phyloP scores from a whole-genome alignment of 2,888 invertebrate genomes.

The Platynereis dumerilii region DNA sequence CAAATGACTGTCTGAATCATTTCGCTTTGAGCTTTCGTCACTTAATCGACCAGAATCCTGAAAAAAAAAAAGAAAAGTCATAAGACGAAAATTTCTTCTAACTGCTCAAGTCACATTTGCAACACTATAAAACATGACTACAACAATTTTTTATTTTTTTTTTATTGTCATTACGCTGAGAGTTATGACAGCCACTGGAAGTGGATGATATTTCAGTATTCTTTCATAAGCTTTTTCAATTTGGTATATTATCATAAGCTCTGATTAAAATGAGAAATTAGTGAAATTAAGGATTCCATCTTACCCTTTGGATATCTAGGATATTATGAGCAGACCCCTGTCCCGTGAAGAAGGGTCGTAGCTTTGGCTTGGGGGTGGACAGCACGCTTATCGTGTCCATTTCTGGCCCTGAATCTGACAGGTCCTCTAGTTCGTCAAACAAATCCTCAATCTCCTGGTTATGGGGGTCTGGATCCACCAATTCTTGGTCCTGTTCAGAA shows the following conservation, averaged over 20 bases:
- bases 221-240: too few relatives aligned
- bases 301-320: conserved; percentile 37
- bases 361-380: conserved; percentile 94
- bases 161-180: too few relatives aligned
- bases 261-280: too few relatives aligned
- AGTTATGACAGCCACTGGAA: too few relatives aligned
- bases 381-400: conserved; percentile 92
- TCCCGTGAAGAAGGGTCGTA: conserved; percentile 90
- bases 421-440: conserved; percentile 91
- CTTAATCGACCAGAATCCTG: conserved; percentile 57
- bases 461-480: conserved; percentile 49
- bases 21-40: conserved; percentile 69
- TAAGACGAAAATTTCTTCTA: conserved; percentile 66
- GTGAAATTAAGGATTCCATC: too few relatives aligned
- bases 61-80: conserved; percentile 33
- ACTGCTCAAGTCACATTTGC: conserved; percentile 69
- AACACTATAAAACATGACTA: too few relatives aligned
- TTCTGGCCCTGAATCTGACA: conserved; percentile 94
- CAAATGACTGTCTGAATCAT: conserved; percentile 68
- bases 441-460: conserved; percentile 74
- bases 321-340: conserved; percentile 54
- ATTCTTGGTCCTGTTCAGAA: conserved; percentile 58
- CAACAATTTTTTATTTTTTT: too few relatives aligned
- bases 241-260: too few relatives aligned
- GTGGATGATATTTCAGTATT: too few relatives aligned